Conservation (phyloP, 2,113 vertebrate genomes). For the Pardalotus punctatus region DNA sequence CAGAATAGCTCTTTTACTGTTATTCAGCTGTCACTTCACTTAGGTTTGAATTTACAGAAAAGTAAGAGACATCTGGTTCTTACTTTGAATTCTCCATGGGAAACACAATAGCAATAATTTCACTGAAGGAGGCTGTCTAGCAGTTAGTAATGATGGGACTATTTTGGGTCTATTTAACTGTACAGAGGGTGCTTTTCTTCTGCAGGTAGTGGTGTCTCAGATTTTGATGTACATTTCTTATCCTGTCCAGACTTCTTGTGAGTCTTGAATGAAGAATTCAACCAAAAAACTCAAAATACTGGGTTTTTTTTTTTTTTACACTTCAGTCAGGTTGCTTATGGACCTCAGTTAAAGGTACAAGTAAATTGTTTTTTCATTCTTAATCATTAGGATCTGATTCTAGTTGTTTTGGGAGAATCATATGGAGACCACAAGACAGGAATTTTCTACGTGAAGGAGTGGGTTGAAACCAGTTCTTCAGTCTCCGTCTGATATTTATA, state of each 20-base stretch:
- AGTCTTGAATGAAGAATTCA: neutral
- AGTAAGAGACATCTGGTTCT: slow-evolving; percentile 46
- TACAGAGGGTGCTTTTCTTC: neutral
- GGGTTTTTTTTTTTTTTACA: neutral
- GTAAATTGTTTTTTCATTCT: neutral
- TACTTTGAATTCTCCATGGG: slow-evolving; percentile 17
- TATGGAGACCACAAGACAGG: neutral
- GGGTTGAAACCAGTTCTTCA: neutral
- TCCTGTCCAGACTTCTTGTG: neutral
- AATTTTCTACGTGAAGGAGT: neutral
- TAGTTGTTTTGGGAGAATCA: neutral
- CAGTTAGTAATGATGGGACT: neutral
- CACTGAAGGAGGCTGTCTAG: neutral
- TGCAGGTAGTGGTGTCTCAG: neutral
- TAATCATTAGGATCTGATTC: neutral
- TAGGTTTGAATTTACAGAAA: slow-evolving; percentile 33
- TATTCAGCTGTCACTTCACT: slow-evolving; percentile 18
- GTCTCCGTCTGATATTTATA: neutral
- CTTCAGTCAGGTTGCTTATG: neutral
- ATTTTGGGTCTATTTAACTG: neutral
- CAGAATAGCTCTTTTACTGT: neutral
- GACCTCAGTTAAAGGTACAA: neutral
- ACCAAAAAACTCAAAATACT: neutral
- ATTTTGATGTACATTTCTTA: neutral
- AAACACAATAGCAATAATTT: slow-evolving; percentile 44